Percentiles rank a stretch among this genome's conserved stretches.
Evolutionary conservation across 2,113 vertebrate species (phyloP).

Genomic region (Pampusana beccarii): DNA sequence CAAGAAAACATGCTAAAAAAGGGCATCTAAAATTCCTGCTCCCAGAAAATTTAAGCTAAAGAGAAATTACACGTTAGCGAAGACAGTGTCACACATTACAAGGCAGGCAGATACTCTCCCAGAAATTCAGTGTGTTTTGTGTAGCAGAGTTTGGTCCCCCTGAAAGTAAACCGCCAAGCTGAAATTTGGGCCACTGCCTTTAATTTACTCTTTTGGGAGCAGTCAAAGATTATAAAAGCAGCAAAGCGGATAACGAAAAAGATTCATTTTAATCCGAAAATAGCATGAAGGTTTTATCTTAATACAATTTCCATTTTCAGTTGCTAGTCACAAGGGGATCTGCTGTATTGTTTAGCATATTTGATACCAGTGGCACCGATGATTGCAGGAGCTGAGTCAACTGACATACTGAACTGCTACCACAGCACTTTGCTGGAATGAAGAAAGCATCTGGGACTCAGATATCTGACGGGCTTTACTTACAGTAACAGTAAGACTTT

Average conservation of each 20-base stretch:
- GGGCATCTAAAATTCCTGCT: not conserved
- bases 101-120: not conserved
- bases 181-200: not conserved
- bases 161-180: not conserved
- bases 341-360: not conserved
- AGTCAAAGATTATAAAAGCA: slow-evolving; percentile 21
- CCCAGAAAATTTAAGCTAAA: not conserved
- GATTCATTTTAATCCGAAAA: not conserved
- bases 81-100: not conserved
- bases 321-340: not conserved
- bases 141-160: not conserved
- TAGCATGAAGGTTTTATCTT: not conserved
- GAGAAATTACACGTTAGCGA: not conserved
- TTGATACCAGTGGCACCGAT: not conserved
- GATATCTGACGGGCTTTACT: slow-evolving; percentile 3
- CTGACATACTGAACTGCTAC: not conserved
- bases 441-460: not conserved
- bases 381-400: slow-evolving; percentile 13
- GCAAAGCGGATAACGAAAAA: slow-evolving; percentile 9
- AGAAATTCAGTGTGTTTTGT: not conserved
- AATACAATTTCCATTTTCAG: slow-evolving; percentile 33
- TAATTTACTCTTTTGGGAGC: not conserved
- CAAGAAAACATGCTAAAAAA: not conserved
- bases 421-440: not conserved
- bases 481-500: not conserved